These are phyloP conservation scores for Diarsia brunnea DNA, from an alignment of 2,888 invertebrate species.

Conservation along the genomic window DNA sequence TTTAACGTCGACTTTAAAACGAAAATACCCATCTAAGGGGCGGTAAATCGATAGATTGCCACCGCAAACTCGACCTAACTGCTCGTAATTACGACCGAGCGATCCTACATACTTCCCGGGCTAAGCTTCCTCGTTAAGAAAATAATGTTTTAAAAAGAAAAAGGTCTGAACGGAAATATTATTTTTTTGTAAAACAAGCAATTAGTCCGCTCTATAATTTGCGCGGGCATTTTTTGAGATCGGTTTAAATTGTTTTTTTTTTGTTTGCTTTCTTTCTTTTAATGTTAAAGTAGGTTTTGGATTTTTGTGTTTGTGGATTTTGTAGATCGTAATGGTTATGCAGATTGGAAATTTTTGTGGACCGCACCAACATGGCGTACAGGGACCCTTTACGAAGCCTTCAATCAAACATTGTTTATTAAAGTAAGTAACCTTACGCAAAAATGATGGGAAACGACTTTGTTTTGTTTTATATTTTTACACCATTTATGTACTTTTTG, in stretches of 20 bases:
- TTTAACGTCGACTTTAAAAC: slow-evolving; percentile 54
- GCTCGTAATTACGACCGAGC: slow-evolving; percentile 52
- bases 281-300: slow-evolving; percentile 32
- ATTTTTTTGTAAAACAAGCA: slow-evolving; percentile 62
- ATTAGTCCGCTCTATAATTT: slow-evolving; percentile 58
- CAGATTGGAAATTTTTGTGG: slow-evolving; percentile 1
- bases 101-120: slow-evolving; percentile 50
- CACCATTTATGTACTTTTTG: too few species aligned
- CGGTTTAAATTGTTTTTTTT: slow-evolving; percentile 47
- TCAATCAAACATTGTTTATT: too few species aligned
- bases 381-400: too few species aligned
- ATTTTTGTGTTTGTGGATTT: slow-evolving; percentile 16
- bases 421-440: too few species aligned
- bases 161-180: slow-evolving; percentile 46
- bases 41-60: slow-evolving; percentile 57
- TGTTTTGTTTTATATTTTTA: too few species aligned
- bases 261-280: slow-evolving; percentile 24
- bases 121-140: slow-evolving; percentile 64
- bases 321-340: slow-evolving; percentile 3
- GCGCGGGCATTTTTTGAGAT: slow-evolving; percentile 43
- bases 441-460: too few species aligned
- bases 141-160: slow-evolving; percentile 54
- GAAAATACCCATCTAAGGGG: slow-evolving; percentile 55
- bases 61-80: slow-evolving; percentile 51
- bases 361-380: too few species aligned